A percentile compares a stretch with the other conserved stretches of the same genome.
Evolutionary conservation across 2,113 vertebrate genomes (phyloP).

Genomic region (Burhinus bistriatus): DNA sequence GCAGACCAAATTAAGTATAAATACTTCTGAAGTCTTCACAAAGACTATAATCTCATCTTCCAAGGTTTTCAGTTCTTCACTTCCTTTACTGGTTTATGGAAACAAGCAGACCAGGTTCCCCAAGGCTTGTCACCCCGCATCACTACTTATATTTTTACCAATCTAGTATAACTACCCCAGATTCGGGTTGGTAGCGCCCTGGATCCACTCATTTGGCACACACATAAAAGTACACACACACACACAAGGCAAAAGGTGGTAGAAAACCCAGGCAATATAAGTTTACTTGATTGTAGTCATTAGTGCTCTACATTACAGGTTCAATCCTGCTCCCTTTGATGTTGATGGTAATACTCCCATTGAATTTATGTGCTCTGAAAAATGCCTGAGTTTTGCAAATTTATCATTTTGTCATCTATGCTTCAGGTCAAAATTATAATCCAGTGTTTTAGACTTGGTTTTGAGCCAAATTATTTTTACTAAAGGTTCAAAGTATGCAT

Average conservation of each 20-base stretch:
- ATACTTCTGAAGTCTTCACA: neutral
- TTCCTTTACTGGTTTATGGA: neutral
- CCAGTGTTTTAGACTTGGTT: neutral
- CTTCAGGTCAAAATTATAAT: constrained; percentile 20
- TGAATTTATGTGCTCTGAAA: constrained; percentile 1
- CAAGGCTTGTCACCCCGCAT: neutral
- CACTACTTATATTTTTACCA: neutral
- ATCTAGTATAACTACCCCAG: neutral
- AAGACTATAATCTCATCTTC: neutral
- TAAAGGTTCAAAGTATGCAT: neutral
- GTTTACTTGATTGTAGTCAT: constrained; percentile 27
- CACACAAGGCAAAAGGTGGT: neutral
- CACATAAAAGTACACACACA: neutral
- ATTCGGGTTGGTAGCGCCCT: neutral
- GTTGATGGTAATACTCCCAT: neutral
- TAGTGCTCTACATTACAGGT: neutral
- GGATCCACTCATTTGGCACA: neutral
- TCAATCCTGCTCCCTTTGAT: constrained; percentile 50
- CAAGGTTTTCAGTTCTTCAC: neutral
- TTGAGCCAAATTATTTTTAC: neutral
- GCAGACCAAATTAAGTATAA: neutral
- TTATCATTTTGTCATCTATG: constrained; percentile 30
- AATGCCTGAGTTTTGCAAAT: constrained; percentile 29
- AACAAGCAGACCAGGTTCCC: neutral
- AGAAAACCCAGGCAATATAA: neutral